Conservation (phyloP, 2,888 invertebrate species). For the Notodonta dromedarius region DNA sequence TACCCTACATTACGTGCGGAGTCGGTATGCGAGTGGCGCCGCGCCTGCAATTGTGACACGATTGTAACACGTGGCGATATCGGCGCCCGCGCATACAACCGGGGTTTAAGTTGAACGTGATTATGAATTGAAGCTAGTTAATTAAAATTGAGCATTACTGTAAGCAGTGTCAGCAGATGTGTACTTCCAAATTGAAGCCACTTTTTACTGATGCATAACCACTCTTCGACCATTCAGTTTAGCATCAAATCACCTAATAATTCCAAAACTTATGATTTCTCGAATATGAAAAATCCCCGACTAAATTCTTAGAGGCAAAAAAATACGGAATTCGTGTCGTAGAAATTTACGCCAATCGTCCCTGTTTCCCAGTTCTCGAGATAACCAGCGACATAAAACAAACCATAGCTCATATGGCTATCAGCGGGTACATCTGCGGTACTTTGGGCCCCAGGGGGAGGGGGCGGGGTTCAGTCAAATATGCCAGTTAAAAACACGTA, state of each 20-base stretch:
- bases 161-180: too few species aligned
- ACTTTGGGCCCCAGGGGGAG: neutral
- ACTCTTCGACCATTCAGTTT: too few species aligned
- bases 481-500: neutral
- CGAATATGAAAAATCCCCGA: neutral
- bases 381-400: neutral
- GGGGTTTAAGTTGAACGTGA: neutral
- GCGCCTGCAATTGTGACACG: neutral
- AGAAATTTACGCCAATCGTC: neutral
- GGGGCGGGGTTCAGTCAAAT: neutral
- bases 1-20: constrained; percentile 5
- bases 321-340: neutral
- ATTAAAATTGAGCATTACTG: too few species aligned
- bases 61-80: neutral
- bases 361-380: neutral
- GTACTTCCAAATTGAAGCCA: too few species aligned
- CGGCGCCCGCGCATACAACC: constrained; percentile 4
- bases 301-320: neutral
- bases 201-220: too few species aligned
- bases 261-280: neutral
- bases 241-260: too few species aligned
- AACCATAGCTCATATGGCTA: neutral
- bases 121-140: neutral
- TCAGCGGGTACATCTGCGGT: neutral
- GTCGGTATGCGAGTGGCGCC: neutral